phyloP scores from a whole-genome alignment of 2,113 vertebrate species.

The Poeciliopsis retropinna region DNA sequence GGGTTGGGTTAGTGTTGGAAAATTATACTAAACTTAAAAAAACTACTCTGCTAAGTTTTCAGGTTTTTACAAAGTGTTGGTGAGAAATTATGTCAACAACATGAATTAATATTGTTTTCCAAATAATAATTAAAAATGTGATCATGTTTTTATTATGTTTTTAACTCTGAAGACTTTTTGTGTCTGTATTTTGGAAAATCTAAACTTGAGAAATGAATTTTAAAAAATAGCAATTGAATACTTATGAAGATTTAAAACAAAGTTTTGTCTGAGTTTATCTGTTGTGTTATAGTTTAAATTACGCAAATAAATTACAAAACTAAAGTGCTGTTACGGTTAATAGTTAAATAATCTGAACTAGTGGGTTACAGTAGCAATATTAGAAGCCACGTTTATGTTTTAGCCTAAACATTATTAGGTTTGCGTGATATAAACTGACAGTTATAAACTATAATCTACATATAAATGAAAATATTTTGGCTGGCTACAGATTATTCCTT shows the following conservation, averaged over 20 bases:
- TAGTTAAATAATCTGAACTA: not conserved
- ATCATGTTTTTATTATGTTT: too few species aligned
- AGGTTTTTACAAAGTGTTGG: not conserved
- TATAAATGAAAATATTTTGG: not conserved
- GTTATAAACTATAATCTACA: not conserved
- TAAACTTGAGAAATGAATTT: too few species aligned
- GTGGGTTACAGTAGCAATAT: too few species aligned
- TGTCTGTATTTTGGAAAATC: too few species aligned
- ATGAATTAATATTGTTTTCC: too few species aligned
- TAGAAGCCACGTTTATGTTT: too few species aligned
- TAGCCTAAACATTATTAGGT: not conserved
- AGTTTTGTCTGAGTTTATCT: not conserved
- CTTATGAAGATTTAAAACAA: not conserved
- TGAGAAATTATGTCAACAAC: not conserved
- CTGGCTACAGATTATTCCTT: too few species aligned
- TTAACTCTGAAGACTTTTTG: too few species aligned
- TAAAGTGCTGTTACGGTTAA: not conserved
- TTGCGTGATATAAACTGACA: too few species aligned
- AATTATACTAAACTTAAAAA: not conserved
- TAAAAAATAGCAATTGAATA: too few species aligned
- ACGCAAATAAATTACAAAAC: not conserved
- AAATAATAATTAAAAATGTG: too few species aligned
- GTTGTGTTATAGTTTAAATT: not conserved
- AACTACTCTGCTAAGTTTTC: not conserved
- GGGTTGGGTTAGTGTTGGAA: not conserved